These are phyloP conservation scores for Poecilia velifera DNA, from an alignment of 2,797 vertebrate species.

Conservation along the genomic window DNA sequence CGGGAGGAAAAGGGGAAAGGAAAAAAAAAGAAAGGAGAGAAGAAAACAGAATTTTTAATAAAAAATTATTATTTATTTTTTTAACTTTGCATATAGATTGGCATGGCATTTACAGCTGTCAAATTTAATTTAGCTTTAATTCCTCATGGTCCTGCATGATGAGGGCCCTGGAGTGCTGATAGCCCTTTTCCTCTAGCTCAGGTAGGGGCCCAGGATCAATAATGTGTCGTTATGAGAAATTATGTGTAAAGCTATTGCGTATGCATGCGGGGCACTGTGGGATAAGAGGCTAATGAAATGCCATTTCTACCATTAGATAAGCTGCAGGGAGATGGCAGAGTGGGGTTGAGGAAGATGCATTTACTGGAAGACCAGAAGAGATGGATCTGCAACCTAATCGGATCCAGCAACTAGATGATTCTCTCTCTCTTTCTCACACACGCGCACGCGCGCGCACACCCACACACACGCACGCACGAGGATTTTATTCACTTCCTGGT, in stretches of 20 bases:
- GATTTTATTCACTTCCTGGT: constrained; percentile 1
- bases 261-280: constrained; percentile 90
- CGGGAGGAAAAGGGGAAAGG: background rate
- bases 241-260: constrained; percentile 94
- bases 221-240: constrained; percentile 99
- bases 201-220: constrained; percentile 91
- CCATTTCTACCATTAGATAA: constrained; percentile 94
- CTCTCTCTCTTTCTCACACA: constrained; percentile 13
- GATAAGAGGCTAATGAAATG: constrained; percentile 98
- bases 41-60: constrained; percentile 90
- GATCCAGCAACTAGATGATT: constrained; percentile 65
- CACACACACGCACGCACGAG: background rate
- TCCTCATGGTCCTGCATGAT: constrained; percentile 91
- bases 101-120: constrained; percentile 96
- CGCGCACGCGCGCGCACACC: background rate
- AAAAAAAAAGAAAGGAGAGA: constrained; percentile 78
- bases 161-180: constrained; percentile 87
- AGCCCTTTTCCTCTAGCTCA: constrained; percentile 93
- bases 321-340: constrained; percentile 76
- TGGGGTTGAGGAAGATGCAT: constrained; percentile 85
- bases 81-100: constrained; percentile 98
- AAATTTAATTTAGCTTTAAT: constrained; percentile 99
- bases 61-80: constrained; percentile 66
- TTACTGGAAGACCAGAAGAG: constrained; percentile 83
- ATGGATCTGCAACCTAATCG: constrained; percentile 86